Conservation (phyloP, 1,140 invertebrate genomes). For the Hyles euphorbiae region DNA sequence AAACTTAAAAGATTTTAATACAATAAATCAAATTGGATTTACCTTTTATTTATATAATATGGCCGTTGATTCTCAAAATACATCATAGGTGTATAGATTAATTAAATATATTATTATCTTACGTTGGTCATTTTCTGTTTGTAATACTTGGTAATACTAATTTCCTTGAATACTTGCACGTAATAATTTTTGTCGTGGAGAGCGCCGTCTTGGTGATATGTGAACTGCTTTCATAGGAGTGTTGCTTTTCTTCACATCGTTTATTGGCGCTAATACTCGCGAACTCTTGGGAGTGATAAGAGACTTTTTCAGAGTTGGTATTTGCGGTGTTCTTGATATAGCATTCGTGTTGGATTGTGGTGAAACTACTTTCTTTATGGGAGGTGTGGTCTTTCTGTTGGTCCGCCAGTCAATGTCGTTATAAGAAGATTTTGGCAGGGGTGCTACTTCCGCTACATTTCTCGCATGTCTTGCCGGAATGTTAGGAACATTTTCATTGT, state of each 20-base stretch:
- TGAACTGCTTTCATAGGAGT: conserved; percentile 61
- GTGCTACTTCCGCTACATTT: conserved; percentile 13
- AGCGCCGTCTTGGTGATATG: conserved; percentile 57
- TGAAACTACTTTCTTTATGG: conserved; percentile 47
- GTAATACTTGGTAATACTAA: conserved; percentile 6
- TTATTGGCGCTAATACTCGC: conserved; percentile 29
- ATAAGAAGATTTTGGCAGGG: conserved; percentile 12
- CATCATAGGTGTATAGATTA: not conserved
- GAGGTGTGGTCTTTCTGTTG: conserved; percentile 45
- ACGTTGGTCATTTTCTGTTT: not conserved
- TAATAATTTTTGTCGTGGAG: conserved; percentile 52
- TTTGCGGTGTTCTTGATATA: conserved; percentile 38
- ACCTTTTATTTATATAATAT: conserved; percentile 3
- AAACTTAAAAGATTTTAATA: not conserved
- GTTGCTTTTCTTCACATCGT: conserved; percentile 42
- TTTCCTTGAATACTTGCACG: conserved; percentile 24
- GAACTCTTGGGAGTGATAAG: conserved; percentile 46
- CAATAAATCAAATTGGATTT: not conserved
- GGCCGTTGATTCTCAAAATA: conserved; percentile 2
- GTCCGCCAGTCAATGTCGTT: conserved; percentile 25
- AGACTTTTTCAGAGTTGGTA: conserved; percentile 52
- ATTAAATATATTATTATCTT: too few relatives aligned
- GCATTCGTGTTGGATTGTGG: conserved; percentile 32
- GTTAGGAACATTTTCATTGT: conserved; percentile 16
- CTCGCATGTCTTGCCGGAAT: conserved; percentile 20